Conservation (phyloP, 2,113 vertebrate genomes). For the Poicephalus meyeri region DNA sequence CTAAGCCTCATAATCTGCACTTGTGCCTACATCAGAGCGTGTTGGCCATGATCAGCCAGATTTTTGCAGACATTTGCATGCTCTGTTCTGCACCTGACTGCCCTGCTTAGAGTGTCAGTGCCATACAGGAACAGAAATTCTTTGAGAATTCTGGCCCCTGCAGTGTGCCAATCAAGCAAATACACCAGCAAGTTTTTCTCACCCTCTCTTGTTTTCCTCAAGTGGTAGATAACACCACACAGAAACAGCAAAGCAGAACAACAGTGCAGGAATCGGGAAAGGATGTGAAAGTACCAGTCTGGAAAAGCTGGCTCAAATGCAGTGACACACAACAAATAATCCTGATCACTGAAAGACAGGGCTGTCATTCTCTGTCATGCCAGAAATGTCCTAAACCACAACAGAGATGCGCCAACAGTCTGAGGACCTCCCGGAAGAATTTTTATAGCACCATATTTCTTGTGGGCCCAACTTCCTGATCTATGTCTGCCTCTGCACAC, state of each 20-base stretch:
- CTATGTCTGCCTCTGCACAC: not conserved
- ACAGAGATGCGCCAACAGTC: not conserved
- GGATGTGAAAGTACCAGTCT: not conserved
- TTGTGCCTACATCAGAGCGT: not conserved
- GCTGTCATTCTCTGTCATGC: not conserved
- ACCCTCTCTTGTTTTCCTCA: not conserved
- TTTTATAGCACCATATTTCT: not conserved
- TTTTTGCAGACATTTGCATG: not conserved
- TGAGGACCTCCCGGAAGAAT: not conserved
- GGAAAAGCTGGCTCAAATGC: not conserved
- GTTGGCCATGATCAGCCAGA: not conserved
- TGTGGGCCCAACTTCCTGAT: not conserved
- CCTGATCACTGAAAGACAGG: not conserved
- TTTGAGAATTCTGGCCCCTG: not conserved
- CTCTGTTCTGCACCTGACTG: not conserved
- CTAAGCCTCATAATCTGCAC: not conserved
- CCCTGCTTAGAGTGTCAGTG: rapidly evolving
- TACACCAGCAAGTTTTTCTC: not conserved
- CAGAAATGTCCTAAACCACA: not conserved
- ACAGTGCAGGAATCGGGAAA: not conserved
- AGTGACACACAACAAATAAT: not conserved
- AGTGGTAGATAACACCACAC: not conserved
- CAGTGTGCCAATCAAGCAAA: not conserved
- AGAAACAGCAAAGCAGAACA: not conserved
- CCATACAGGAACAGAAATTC: not conserved